Evolutionary conservation across 2,113 vertebrate genomes (phyloP).

Genomic region (Menura novaehollandiae): DNA sequence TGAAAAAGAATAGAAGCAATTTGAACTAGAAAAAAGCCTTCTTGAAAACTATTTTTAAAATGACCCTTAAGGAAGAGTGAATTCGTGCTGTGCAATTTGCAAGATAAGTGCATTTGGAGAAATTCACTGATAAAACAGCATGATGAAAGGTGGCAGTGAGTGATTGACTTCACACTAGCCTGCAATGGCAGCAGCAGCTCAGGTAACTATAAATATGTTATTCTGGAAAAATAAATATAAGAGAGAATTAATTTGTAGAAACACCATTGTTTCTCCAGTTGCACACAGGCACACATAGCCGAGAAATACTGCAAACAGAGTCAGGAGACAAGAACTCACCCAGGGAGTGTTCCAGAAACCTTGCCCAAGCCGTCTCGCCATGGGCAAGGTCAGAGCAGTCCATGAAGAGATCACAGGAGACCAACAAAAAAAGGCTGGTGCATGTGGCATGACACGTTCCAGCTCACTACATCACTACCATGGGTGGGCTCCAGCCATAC

Average conservation of each 20-base stretch:
- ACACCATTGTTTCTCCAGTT: neutral
- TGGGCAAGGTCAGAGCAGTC: neutral
- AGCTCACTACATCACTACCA: neutral
- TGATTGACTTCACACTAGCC: neutral
- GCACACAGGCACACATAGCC: neutral
- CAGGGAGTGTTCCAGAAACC: neutral
- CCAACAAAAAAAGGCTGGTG: neutral
- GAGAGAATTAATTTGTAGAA: neutral
- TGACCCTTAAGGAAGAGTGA: slow-evolving; percentile 16
- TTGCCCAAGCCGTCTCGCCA: neutral
- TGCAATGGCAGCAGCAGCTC: neutral
- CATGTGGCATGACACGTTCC: neutral
- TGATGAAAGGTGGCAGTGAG: neutral
- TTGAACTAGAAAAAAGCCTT: neutral
- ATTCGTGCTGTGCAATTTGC: slow-evolving; percentile 15
- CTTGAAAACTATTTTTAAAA: slow-evolving; percentile 33
- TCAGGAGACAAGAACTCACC: neutral
- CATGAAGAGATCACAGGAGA: neutral
- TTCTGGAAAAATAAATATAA: neutral
- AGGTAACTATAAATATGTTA: neutral
- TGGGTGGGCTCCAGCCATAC: neutral
- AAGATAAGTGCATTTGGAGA: slow-evolving; percentile 27
- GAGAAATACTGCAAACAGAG: neutral
- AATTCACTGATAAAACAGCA: slow-evolving; percentile 10
- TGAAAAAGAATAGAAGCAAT: neutral